These are phyloP conservation scores for Cheilosia urbana DNA, from an alignment of 2,888 invertebrate species.

Conservation along the genomic window DNA sequence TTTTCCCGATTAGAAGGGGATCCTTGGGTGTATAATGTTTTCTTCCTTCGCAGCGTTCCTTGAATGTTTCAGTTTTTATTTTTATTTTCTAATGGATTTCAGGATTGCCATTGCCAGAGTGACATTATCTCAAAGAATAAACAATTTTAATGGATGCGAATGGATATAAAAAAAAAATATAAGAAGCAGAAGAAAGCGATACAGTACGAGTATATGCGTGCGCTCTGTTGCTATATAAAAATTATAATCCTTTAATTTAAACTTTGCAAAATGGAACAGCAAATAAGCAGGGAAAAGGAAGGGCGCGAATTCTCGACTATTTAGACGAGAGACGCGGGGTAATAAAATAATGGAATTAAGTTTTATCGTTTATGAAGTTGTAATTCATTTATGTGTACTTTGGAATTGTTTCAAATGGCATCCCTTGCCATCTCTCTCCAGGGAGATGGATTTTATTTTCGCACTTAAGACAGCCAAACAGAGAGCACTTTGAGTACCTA, in stretches of 20 bases:
- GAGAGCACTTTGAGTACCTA: neutral
- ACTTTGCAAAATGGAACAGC: constrained; percentile 66
- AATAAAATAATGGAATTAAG: constrained; percentile 75
- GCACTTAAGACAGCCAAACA: constrained; percentile 51
- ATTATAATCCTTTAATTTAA: constrained; percentile 75
- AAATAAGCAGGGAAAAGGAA: constrained; percentile 12
- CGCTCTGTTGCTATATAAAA: constrained; percentile 36
- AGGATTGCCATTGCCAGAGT: constrained; percentile 68
- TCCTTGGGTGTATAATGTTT: constrained; percentile 28
- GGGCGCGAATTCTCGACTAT: constrained; percentile 29
- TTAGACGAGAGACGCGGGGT: constrained; percentile 27
- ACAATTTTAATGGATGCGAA: constrained; percentile 75
- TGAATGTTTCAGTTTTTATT: constrained; percentile 45
- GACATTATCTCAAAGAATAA: constrained; percentile 75
- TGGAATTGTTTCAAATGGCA: constrained; percentile 44
- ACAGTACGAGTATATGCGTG: constrained; percentile 19
- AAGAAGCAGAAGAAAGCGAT: constrained; percentile 25
- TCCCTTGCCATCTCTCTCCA: neutral
- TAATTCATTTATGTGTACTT: constrained; percentile 74
- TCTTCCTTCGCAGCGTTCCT: constrained; percentile 14
- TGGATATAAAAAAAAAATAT: constrained; percentile 57
- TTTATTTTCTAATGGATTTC: constrained; percentile 75
- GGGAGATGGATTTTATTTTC: constrained; percentile 44
- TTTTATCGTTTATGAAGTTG: constrained; percentile 76
- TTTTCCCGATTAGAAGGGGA: constrained; percentile 63